These are phyloP conservation scores for Porites evermanni DNA, from an alignment of 92 coral and sea anemone genomes.

Conservation along the genomic window DNA sequence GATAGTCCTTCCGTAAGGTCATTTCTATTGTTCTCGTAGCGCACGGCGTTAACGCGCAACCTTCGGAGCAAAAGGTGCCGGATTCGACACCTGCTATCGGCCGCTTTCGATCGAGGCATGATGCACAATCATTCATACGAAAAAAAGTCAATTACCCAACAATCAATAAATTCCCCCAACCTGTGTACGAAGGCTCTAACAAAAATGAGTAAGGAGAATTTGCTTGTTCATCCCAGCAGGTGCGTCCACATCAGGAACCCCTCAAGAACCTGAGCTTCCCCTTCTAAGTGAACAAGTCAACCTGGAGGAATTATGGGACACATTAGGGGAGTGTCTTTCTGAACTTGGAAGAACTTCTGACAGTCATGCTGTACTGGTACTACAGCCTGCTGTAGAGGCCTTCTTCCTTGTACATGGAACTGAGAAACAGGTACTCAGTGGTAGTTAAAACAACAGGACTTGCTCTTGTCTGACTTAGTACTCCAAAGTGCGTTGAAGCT, in stretches of 20 bases:
- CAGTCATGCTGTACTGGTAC: conserved; percentile 96
- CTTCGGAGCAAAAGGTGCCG: no score
- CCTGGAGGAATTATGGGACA: conserved; percentile 96
- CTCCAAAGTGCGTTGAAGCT: no score
- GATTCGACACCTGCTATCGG: no score
- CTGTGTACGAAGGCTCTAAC: no score
- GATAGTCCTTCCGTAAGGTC: no score
- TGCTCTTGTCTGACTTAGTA: no score
- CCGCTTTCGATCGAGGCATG: no score
- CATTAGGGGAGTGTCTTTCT: conserved; percentile 90
- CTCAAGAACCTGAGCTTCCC: conserved; percentile 72
- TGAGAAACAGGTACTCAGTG: conserved; percentile 75
- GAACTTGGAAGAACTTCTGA: conserved; percentile 96
- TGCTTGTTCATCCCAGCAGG: not conserved
- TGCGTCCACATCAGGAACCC: conserved; percentile 26
- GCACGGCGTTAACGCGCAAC: no score
- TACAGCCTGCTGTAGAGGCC: conserved; percentile 99
- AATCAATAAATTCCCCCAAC: not conserved
- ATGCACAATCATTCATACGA: no score
- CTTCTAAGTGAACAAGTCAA: conserved; percentile 87
- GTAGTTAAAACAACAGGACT: not conserved
- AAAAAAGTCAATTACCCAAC: not conserved
- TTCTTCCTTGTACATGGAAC: conserved; percentile 98
- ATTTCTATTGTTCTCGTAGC: no score
- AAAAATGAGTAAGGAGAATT: not conserved